Evolutionary conservation across 2,888 invertebrate genomes (phyloP).

Genomic region (Saturnia japonica): DNA sequence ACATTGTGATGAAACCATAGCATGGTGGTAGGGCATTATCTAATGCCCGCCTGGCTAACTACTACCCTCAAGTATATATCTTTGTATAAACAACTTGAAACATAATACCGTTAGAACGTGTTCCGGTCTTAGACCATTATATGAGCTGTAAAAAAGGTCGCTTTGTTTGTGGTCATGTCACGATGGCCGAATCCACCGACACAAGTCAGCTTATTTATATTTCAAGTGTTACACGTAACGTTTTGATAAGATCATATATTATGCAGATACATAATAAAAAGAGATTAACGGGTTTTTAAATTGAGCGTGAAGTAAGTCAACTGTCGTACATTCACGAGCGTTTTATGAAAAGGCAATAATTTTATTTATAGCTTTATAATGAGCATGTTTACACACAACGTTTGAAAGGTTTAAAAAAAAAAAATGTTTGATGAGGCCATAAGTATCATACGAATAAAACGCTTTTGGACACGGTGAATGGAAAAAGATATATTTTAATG

Average conservation of each 20-base stretch:
- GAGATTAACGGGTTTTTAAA: conserved; percentile 66
- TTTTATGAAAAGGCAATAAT: conserved; percentile 71
- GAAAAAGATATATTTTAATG: background rate
- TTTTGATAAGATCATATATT: conserved; percentile 1
- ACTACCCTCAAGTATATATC: no score
- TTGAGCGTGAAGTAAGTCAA: conserved; percentile 58
- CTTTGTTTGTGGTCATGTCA: background rate
- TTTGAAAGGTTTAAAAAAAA: conserved; percentile 37
- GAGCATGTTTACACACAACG: conserved; percentile 66
- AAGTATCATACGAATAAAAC: conserved; percentile 13
- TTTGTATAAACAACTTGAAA: no score
- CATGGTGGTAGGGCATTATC: no score
- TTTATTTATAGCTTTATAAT: conserved; percentile 80
- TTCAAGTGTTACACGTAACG: conserved; percentile 24
- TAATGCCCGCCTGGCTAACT: no score
- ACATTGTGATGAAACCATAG: no score
- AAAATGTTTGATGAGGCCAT: conserved; percentile 21
- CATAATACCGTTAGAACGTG: no score
- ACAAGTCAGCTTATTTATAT: conserved; percentile 36
- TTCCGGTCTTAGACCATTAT: background rate
- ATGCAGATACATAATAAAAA: conserved; percentile 22
- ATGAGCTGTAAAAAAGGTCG: background rate
- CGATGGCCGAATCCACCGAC: background rate
- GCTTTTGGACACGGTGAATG: conserved; percentile 17
- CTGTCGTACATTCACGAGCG: conserved; percentile 60